Conservation (phyloP, 1,140 invertebrate genomes). For the Euura lappo region DNA sequence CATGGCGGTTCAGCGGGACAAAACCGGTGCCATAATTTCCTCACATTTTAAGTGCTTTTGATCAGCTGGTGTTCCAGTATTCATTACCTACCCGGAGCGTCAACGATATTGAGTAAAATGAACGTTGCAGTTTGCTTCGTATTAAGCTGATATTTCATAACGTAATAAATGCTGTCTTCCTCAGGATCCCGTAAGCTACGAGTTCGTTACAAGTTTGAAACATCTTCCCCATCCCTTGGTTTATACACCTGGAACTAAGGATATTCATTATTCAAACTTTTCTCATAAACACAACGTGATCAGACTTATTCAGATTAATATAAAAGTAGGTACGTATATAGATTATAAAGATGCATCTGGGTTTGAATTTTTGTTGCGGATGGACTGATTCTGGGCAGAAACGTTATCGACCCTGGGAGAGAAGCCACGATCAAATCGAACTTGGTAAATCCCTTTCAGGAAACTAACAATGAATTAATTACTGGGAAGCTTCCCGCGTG, state of each 20-base stretch:
- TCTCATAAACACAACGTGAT: neutral
- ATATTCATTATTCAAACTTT: constrained; percentile 6
- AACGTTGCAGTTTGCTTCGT: neutral
- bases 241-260: neutral
- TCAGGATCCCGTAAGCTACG: neutral
- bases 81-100: no score
- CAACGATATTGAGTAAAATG: neutral
- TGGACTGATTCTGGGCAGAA: no score
- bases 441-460: constrained; percentile 2
- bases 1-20: no score
- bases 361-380: no score
- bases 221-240: neutral
- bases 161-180: neutral
- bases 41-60: neutral
- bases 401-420: no score
- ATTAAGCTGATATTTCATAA: constrained; percentile 5
- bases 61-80: neutral
- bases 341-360: no score
- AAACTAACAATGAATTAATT: constrained; percentile 7
- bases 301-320: neutral
- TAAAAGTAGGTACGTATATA: no score
- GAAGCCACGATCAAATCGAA: neutral
- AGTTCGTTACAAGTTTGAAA: neutral
- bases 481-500: neutral
- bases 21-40: no score